These are phyloP conservation scores for Paedocypris micromegethes DNA, from an alignment of 2,797 vertebrate species.

Conservation along the genomic window DNA sequence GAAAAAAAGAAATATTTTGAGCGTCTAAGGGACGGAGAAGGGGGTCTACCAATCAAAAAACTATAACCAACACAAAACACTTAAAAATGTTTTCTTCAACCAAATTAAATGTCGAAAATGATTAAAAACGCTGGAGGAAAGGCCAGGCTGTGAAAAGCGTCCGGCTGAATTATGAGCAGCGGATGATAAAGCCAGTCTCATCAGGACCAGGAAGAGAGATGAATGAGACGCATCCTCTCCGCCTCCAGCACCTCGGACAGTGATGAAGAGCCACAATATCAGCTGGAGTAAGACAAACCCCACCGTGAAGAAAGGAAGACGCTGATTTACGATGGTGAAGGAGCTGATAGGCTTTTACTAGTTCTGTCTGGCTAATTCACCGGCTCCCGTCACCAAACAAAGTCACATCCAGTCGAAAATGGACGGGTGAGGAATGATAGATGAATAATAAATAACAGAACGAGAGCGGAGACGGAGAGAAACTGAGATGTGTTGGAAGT, in stretches of 20 bases:
- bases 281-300: neutral
- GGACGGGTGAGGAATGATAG: too few species aligned
- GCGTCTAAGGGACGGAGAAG: too few species aligned
- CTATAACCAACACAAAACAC: too few species aligned
- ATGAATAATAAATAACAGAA: too few species aligned
- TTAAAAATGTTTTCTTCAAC: too few species aligned
- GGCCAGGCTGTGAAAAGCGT: neutral
- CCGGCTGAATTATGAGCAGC: slow-evolving; percentile 41
- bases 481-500: too few species aligned
- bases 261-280: slow-evolving; percentile 6
- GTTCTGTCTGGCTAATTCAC: slow-evolving; percentile 8
- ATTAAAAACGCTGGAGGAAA: too few species aligned
- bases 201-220: slow-evolving; percentile 7
- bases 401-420: slow-evolving; percentile 7
- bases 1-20: too few species aligned
- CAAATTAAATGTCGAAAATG: too few species aligned
- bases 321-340: slow-evolving; percentile 12
- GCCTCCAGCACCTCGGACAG: slow-evolving; percentile 7
- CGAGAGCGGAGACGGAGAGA: too few species aligned
- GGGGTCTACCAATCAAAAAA: too few species aligned
- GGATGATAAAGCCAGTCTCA: slow-evolving; percentile 26
- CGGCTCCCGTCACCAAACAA: slow-evolving; percentile 24
- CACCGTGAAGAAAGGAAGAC: neutral
- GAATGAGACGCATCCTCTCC: neutral
- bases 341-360: slow-evolving; percentile 11